Conservation (phyloP, 2,888 invertebrate species). For the Julus scandinavius region DNA sequence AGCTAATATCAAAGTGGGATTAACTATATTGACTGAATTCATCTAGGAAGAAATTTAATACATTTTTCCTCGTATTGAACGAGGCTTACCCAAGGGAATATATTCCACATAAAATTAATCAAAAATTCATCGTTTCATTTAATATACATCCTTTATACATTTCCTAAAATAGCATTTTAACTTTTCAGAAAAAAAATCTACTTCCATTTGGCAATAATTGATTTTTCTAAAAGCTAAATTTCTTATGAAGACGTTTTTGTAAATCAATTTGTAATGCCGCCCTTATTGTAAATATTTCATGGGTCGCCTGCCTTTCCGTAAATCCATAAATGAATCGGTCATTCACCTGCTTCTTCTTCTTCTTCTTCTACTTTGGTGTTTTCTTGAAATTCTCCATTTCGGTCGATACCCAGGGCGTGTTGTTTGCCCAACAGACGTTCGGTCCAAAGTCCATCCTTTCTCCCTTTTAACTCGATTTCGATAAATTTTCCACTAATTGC, state of each 20-base stretch:
- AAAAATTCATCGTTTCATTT: too few species aligned
- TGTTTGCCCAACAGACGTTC: constrained; percentile 1
- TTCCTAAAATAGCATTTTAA: too few species aligned
- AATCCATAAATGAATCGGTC: background rate
- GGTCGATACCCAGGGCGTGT: background rate
- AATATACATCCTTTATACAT: too few species aligned
- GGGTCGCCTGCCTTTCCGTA: background rate
- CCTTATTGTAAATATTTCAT: constrained; percentile 10
- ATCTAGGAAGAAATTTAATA: too few species aligned
- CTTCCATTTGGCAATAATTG: background rate
- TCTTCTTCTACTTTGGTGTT: background rate
- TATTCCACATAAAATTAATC: too few species aligned
- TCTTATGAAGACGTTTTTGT: background rate
- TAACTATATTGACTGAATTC: too few species aligned
- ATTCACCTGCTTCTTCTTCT: background rate
- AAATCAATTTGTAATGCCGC: background rate
- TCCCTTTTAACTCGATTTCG: background rate
- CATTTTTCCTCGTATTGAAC: too few species aligned
- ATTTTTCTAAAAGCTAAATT: background rate
- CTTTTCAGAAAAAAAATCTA: background rate
- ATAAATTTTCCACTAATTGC: background rate
- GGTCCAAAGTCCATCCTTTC: background rate
- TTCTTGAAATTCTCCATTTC: background rate
- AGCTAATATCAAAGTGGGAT: too few species aligned
- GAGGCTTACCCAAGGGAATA: too few species aligned